A percentile compares a stretch with the other conserved stretches of the same genome.
phyloP scores from a whole-genome alignment of 2,113 vertebrate genomes.

The Rostratula benghalensis region DNA sequence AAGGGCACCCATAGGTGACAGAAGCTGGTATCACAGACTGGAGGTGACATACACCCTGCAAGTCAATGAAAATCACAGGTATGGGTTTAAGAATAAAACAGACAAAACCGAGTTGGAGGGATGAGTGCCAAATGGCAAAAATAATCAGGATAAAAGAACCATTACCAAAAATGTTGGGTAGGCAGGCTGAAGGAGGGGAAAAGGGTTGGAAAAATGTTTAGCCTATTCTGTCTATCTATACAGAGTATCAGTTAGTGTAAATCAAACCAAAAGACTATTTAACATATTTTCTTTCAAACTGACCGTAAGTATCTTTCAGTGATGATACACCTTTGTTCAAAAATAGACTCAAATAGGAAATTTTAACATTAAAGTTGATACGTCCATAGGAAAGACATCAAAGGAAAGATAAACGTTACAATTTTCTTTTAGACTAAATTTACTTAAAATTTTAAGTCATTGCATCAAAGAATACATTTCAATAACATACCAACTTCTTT shows the following conservation, averaged over 20 bases:
- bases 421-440: not conserved
- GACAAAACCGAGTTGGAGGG: not conserved
- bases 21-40: not conserved
- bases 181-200: not conserved
- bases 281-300: not conserved
- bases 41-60: not conserved
- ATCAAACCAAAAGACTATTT: not conserved
- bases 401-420: not conserved
- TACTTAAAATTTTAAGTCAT: not conserved
- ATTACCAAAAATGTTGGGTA: not conserved
- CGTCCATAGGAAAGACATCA: not conserved
- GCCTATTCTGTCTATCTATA: not conserved
- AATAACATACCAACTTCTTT: constrained; percentile 92
- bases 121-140: not conserved
- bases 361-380: not conserved
- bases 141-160: not conserved
- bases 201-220: not conserved
- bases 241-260: not conserved
- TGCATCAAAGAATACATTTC: not conserved
- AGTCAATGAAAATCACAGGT: not conserved
- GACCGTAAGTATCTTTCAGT: not conserved
- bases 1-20: not conserved
- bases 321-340: not conserved
- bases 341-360: not conserved
- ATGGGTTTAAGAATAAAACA: not conserved